Evolutionary conservation across 2,888 invertebrate species (phyloP), one percentile per base, ranked within the genome.

Genomic region (Hartigia nigra): DNA sequence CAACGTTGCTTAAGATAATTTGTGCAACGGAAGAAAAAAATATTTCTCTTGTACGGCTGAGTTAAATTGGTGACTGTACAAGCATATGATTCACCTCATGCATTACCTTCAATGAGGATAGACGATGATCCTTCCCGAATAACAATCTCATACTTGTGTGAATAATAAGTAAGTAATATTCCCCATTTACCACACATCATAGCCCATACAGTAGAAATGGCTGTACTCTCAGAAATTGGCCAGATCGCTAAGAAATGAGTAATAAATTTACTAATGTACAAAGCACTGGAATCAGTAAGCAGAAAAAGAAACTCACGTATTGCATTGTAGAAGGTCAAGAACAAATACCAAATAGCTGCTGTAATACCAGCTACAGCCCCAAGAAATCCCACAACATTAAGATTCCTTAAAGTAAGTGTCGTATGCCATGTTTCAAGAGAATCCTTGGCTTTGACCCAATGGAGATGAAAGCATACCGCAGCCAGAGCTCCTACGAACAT

Each of bases 331-430:
- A 81, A 84, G 1, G 87, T 85, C 11, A 87, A 79, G 31, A 87
- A 87, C 14, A 87, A 81, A 69, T 87, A 87, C 87, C 87, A 87
- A 82, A 87, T 85, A 5, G 86, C 3, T 12, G 83, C 85, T 9
- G 86, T 80, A 32, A 83, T 31, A 35, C 84, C 83, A 74, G 77
- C 76, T 12, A 86, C 84, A 35, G 84, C 85, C 70, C 79, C 81
- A n/a, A 85, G 3, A 75, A 86, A 87, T n/a, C 87, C 87, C 12
- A 85, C 77, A 31, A 82, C 76, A 76, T 86, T 82, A 37, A 87
- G 76, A 76, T 84, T 80, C n/a, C 83, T 80, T 34, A 87, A 83
- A 74, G 87, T 82, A 11, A 76, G 35, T 36, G 77, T 82, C 9
- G 83, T 84, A 69, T 87, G 85, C 87, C 87, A 87, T 76, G 79